These are phyloP conservation scores for Adelosebastes latens DNA, from an alignment of 2,797 vertebrate genomes.

Conservation along the genomic window DNA sequence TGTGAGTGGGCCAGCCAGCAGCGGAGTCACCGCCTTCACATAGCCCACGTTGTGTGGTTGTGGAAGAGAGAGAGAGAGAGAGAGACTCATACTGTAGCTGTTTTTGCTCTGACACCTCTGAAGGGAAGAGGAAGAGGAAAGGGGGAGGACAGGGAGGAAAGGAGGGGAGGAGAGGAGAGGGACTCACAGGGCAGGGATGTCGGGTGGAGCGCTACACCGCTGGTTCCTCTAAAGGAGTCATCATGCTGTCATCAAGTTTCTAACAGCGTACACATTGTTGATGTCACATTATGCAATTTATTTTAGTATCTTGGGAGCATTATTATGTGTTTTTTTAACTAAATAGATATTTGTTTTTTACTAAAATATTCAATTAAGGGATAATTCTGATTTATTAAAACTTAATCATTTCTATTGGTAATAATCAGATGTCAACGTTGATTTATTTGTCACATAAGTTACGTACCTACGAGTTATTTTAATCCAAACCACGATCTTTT, in stretches of 20 bases:
- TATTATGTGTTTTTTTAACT: not conserved
- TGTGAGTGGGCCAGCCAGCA: slow-evolving; percentile 76
- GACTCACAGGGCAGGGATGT: slow-evolving; percentile 20
- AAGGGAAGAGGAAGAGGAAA: slow-evolving; percentile 62
- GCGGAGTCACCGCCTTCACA: slow-evolving; percentile 75
- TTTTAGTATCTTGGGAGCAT: not conserved
- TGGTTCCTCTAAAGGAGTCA: slow-evolving; percentile 57
- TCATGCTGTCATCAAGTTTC: slow-evolving; percentile 20
- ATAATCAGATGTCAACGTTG: not conserved
- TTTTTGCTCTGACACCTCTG: slow-evolving; percentile 84
- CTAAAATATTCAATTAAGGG: not conserved
- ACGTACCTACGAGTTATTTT: too few species aligned
- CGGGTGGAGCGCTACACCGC: slow-evolving; percentile 45
- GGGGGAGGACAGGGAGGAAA: slow-evolving; percentile 61
- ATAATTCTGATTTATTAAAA: not conserved
- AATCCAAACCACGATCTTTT: too few species aligned
- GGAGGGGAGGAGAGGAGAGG: slow-evolving; percentile 13
- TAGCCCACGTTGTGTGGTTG: slow-evolving; percentile 74
- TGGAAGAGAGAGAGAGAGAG: slow-evolving; percentile 27
- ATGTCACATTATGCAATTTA: not conserved
- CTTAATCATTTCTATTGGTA: not conserved
- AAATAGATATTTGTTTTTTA: not conserved
- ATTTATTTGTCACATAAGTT: too few species aligned
- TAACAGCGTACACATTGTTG: not conserved
- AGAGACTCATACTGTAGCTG: slow-evolving; percentile 52